Evolutionary conservation across 2,888 invertebrate species (phyloP), one percentile per base, ranked within the genome.

Genomic region (Neuroscelio doddi): DNA sequence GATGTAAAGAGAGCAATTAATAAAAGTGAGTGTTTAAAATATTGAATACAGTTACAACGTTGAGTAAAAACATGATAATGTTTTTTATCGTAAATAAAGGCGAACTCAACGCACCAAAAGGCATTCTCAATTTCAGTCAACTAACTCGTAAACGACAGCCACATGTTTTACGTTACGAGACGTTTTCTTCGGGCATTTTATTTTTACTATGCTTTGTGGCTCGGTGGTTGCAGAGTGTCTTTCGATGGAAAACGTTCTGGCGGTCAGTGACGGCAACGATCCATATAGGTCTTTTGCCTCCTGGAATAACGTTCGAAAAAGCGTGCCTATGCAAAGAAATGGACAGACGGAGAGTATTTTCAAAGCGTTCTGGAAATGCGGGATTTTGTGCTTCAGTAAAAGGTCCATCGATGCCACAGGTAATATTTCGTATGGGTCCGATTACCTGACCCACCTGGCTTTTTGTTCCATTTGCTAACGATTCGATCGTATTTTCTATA

Each of bases 371-470:
- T 27, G 7, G 24, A 45, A 29, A 12, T 17, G n/a, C 30, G 47
- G 12, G 34, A 30, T 29, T 29, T 29, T 21, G 24, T 52, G 50
- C 59, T 32, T 38, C 27, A 46, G 50, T 59, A 39, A 55, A 64
- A 59, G 59, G 51, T 44, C 41, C n/a, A n/a, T 21, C 53, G 61
- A 29, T 47, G 14, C n/a, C 3, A 39, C 55, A 55, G 55, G 55
- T 55, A 55, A 55, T 16, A 45, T 39, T 55, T 38, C 41, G 46
- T 64, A 52, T 36, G 55, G 69, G 59, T 64, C 61, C 47, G 59
- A 49, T 74, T 79, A 79, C 80, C 78, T 76, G 80, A 78, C 74
- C 77, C 80, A 80, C 76, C 80, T 80, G 81, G 80, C 74, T 68
- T 71, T 73, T 67, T 41, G n/a, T 53, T 44, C 41, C 46, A 39